Percentiles rank a stretch among this genome's conserved stretches.
phyloP scores from a whole-genome alignment of 2,888 invertebrate species.

The Saturnia japonica region DNA sequence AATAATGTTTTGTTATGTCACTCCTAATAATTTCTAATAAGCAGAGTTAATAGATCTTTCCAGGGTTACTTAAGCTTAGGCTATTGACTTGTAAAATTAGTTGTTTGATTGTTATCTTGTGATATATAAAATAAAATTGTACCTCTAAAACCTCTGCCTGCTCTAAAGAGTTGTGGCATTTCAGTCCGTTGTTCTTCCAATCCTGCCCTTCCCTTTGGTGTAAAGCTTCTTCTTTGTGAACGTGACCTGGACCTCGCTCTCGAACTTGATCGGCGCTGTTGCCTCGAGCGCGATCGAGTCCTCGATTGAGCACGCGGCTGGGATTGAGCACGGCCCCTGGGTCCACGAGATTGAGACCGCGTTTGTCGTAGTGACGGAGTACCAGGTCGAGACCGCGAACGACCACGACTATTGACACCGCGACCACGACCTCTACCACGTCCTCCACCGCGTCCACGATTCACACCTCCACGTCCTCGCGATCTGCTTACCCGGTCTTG shows the following conservation, averaged over 20 bases:
- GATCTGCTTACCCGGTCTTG: slow-evolving; percentile 60
- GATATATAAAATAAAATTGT: slow-evolving; percentile 9
- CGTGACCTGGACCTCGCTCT: slow-evolving; percentile 64
- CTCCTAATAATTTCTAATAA: background rate
- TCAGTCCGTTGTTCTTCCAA: slow-evolving; percentile 52
- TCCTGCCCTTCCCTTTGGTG: slow-evolving; percentile 71
- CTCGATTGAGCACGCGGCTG: slow-evolving; percentile 51
- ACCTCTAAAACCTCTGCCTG: slow-evolving; percentile 54
- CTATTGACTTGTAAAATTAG: too few relatives aligned
- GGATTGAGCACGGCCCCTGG: slow-evolving; percentile 48
- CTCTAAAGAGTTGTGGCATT: slow-evolving; percentile 58
- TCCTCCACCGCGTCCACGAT: slow-evolving; percentile 31
- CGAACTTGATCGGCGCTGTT: slow-evolving; percentile 52
- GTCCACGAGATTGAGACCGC: slow-evolving; percentile 51
- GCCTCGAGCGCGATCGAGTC: slow-evolving; percentile 48
- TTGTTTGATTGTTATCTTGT: background rate
- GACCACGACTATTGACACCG: slow-evolving; percentile 44
- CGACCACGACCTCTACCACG: slow-evolving; percentile 36
- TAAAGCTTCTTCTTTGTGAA: slow-evolving; percentile 60
- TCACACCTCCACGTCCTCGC: slow-evolving; percentile 57
- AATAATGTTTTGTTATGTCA: background rate
- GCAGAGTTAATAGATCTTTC: background rate
- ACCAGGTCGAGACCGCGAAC: slow-evolving; percentile 46
- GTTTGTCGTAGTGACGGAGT: slow-evolving; percentile 43
- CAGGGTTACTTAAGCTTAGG: too few relatives aligned